Base-by-base conservation (phyloP, 2,888 invertebrate species). In the Dioctria linearis region DNA sequence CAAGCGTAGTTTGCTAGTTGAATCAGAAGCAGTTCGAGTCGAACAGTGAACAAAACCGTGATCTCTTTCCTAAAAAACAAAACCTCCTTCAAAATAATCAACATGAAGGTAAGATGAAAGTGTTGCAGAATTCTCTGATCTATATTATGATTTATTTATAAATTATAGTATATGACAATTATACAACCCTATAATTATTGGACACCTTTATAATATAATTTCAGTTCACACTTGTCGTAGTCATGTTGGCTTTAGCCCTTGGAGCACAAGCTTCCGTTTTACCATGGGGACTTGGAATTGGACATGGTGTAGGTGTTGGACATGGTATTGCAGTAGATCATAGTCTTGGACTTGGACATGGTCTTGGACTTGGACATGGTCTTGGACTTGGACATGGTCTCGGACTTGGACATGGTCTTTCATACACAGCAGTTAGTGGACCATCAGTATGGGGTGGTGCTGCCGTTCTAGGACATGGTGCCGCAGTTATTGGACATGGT, bases 161-260 rank as follows among this genome's bases (percentile, higher is more conserved):
- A 46, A 6, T 46, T 46, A 6, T 25, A 25, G 25, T 25, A 25
- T 25, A 25, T 25, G 25, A 25, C 25, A 25, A 25, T 25, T 25
- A 59, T 9, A 5, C n/a, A 61, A 61, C 3, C n/a, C 2, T 6
- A 11, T 25, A 25, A 3, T 61, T 61, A 25, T 61, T 61, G 25
- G 61, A 25, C 61, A 8, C 6, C 37, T 43, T 51, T 13, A 25
- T 8, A 25, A 49, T 46, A 5, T 57, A 57, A 5, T 84, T 83
- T 3, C 80, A 88, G 86, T 87, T 86, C 85, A 84, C 85, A 82
- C 81, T 85, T 57, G 86, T 86, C 86, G 83, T 87, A 87, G 88
- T 87, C 87, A 86, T 88, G 86, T 85, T 88, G 85, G 88, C 87
- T 80, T 85, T 89, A 57, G 86, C 86, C 83, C 84, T 86, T 84